Conservation (phyloP, 2,888 invertebrate species). For the Apotomis turbidana region DNA sequence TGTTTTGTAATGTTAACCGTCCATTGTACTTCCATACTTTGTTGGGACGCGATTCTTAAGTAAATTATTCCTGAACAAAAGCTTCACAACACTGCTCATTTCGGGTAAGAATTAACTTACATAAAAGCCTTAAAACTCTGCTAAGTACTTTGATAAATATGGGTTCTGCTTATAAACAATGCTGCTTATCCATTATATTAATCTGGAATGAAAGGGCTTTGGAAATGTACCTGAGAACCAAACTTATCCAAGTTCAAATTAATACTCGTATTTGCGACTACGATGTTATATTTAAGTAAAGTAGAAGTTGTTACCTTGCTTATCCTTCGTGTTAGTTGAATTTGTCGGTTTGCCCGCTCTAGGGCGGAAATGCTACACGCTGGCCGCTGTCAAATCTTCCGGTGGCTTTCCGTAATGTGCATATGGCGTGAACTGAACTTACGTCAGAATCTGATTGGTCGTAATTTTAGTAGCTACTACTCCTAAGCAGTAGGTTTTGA, state of each 20-base stretch:
- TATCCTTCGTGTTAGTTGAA: too few relatives aligned
- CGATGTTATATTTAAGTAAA: background rate
- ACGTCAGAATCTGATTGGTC: too few relatives aligned
- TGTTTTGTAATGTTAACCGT: constrained; percentile 16
- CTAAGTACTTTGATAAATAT: constrained; percentile 28
- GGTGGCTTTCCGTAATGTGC: too few relatives aligned
- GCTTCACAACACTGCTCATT: constrained; percentile 29
- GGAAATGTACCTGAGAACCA: background rate
- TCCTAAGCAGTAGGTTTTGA: too few relatives aligned
- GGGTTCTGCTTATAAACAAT: constrained; percentile 27
- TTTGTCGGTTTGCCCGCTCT: too few relatives aligned
- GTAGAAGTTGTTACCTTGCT: too few relatives aligned
- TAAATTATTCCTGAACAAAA: constrained; percentile 35
- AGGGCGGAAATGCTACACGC: too few relatives aligned
- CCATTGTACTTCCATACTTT: constrained; percentile 35
- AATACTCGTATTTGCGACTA: background rate
- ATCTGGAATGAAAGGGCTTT: constrained; percentile 7
- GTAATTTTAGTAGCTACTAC: too few relatives aligned
- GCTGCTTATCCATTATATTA: constrained; percentile 21
- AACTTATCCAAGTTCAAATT: background rate
- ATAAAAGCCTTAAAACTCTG: constrained; percentile 24
- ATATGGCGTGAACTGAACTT: too few relatives aligned
- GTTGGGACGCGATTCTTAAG: constrained; percentile 30
- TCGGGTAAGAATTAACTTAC: constrained; percentile 25
- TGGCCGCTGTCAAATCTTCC: too few relatives aligned